phyloP scores from a whole-genome alignment of 2,113 vertebrate species.

The Chinchilla lanigera region DNA sequence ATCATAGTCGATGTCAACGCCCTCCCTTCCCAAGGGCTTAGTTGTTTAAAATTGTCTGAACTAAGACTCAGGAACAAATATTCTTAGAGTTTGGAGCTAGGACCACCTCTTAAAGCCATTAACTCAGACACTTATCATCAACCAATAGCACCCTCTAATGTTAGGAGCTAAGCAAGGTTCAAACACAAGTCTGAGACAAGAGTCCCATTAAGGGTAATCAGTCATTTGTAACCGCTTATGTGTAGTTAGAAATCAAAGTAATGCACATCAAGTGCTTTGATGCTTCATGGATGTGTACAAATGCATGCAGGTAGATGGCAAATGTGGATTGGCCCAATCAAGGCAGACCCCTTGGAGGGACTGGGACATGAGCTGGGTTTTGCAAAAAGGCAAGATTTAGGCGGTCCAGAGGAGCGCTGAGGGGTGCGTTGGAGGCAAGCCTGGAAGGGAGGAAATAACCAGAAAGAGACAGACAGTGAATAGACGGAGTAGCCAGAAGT shows the following conservation, averaged over 20 bases:
- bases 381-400: neutral
- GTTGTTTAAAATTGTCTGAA: neutral
- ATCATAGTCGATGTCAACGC: neutral
- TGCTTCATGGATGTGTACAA: neutral
- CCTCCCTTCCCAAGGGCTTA: neutral
- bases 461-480: neutral
- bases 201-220: neutral
- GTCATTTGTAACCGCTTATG: neutral
- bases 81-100: neutral
- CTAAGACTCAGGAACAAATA: neutral
- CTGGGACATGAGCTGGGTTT: neutral
- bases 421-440: neutral
- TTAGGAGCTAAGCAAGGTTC: neutral
- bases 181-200: neutral
- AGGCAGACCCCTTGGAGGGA: neutral
- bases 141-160: neutral
- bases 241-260: neutral
- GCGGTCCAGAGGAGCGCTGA: neutral
- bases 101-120: neutral
- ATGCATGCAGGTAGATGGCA: neutral
- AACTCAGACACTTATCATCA: neutral
- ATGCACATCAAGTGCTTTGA: neutral
- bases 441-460: neutral
- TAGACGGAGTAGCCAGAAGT: neutral
- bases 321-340: neutral